Evolutionary conservation across 2,888 invertebrate species (phyloP).

Genomic region (Philonicus albiceps): DNA sequence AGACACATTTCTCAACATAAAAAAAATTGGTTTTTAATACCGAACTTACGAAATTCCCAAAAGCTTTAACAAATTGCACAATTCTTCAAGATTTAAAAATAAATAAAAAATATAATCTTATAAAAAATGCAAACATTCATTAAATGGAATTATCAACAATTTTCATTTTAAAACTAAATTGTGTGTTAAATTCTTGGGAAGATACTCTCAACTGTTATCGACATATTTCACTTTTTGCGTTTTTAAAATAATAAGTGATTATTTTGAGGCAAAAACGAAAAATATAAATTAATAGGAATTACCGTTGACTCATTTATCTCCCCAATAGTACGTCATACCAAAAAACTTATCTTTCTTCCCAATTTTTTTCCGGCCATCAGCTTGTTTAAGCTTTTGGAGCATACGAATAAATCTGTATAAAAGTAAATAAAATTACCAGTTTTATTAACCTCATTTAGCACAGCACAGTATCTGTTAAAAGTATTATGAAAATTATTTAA

Average conservation of each 20-base stretch:
- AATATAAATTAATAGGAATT: background rate
- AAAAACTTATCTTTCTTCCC: background rate
- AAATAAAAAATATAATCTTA: background rate
- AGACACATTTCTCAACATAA: background rate
- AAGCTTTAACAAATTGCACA: background rate
- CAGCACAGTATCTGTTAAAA: too few relatives aligned
- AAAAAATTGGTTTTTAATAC: background rate
- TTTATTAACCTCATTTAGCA: too few relatives aligned
- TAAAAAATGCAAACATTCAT: background rate
- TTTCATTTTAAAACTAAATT: background rate
- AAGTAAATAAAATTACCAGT: too few relatives aligned
- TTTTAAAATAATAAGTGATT: background rate
- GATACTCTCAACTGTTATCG: background rate
- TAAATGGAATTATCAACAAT: background rate
- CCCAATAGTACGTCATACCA: background rate
- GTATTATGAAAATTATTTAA: too few relatives aligned
- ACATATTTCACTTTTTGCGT: background rate
- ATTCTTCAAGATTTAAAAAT: background rate
- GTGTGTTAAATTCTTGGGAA: background rate
- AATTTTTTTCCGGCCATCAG: background rate
- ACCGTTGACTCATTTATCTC: background rate
- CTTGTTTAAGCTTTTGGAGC: background rate
- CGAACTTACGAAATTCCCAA: background rate
- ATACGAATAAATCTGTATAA: too few relatives aligned
- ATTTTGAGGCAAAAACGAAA: background rate